A percentile compares a stretch with the other conserved stretches of the same genome.
These are phyloP conservation scores for Epiblema foenella DNA, from an alignment of 2,888 invertebrate species.

Conservation along the genomic window DNA sequence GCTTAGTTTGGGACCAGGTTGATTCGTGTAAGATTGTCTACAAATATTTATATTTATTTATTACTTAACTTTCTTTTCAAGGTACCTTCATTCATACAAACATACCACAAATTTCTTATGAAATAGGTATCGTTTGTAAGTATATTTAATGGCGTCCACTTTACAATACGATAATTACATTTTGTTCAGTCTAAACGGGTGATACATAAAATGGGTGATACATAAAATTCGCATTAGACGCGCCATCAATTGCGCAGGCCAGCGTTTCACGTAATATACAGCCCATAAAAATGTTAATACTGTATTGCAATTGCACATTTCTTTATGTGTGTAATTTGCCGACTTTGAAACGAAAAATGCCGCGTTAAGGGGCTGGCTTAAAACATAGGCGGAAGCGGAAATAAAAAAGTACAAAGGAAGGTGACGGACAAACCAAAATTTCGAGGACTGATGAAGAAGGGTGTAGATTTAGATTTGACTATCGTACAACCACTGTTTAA, in stretches of 20 bases:
- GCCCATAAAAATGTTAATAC: constrained; percentile 84
- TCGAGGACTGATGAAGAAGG: too few relatives aligned
- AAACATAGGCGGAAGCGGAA: constrained; percentile 48
- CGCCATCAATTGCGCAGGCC: constrained; percentile 71
- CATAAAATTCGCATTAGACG: constrained; percentile 70
- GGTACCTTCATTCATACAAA: too few relatives aligned
- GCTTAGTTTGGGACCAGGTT: too few relatives aligned
- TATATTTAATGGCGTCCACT: constrained; percentile 41
- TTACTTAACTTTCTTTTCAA: too few relatives aligned
- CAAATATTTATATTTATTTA: too few relatives aligned
- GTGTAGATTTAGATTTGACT: too few relatives aligned
- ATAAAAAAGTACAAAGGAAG: not conserved
- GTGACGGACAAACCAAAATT: too few relatives aligned
- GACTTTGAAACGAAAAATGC: constrained; percentile 76
- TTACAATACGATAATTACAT: constrained; percentile 58
- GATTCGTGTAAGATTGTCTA: too few relatives aligned
- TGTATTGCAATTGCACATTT: constrained; percentile 80
- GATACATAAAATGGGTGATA: constrained; percentile 69
- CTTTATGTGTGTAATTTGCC: constrained; percentile 81
- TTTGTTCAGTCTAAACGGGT: constrained; percentile 51
- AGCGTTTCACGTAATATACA: constrained; percentile 74
- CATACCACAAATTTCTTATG: too few relatives aligned
- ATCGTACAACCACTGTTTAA: too few relatives aligned
- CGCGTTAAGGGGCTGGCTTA: constrained; percentile 51
- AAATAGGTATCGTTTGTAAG: too few relatives aligned